phyloP scores from a whole-genome alignment of 2,113 vertebrate genomes.

The Charina bottae region DNA sequence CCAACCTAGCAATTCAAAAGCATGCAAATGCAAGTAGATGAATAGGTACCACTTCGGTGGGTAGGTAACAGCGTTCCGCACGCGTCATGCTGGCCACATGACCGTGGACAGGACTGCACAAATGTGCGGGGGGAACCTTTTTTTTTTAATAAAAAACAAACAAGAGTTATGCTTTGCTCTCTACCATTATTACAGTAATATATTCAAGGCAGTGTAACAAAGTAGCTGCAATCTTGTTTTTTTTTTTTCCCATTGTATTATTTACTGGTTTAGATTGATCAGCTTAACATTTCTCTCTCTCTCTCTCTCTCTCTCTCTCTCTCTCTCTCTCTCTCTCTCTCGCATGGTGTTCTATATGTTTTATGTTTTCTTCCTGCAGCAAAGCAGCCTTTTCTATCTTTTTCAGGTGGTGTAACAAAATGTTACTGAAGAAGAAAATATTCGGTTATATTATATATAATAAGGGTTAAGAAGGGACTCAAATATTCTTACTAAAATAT shows the following conservation, averaged over 20 bases:
- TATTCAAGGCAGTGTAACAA: slow-evolving; percentile 33
- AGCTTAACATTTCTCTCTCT: not conserved
- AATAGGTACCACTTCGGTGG: no score
- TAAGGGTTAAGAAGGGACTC: not conserved
- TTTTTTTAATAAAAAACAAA: no score
- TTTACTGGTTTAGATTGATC: not conserved
- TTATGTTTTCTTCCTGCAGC: not conserved
- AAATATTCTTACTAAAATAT: slow-evolving; percentile 1
- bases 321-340: no score
- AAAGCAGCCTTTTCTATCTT: not conserved
- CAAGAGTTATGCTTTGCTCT: slow-evolving; percentile 8
- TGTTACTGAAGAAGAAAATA: not conserved
- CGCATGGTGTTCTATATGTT: not conserved
- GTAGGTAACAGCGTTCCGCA: no score
- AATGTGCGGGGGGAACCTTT: no score
- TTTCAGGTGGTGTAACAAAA: not conserved
- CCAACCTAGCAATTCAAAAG: no score
- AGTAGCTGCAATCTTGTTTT: not conserved
- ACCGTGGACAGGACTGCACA: no score
- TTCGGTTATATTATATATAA: no score
- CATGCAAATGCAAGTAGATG: no score
- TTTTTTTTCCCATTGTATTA: no score
- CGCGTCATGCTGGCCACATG: no score
- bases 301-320: not conserved
- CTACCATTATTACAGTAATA: slow-evolving; percentile 5